phyloP scores from a whole-genome alignment of 2,888 invertebrate species.

The Drosophila eohydei region DNA sequence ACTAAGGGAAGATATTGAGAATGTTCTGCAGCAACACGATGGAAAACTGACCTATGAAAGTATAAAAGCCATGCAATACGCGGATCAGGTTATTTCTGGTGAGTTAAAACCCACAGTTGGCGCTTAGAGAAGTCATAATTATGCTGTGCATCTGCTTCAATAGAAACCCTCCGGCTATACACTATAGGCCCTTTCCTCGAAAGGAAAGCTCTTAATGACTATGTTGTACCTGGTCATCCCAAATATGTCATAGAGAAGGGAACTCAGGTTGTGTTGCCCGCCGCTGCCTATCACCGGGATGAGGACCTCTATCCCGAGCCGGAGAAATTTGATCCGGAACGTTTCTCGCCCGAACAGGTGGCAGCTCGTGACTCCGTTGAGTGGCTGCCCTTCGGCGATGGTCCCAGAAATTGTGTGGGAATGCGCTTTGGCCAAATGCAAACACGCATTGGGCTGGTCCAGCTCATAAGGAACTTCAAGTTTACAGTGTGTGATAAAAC shows the following conservation, averaged over 20 bases:
- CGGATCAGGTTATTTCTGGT: conserved; percentile 86
- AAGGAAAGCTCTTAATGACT: conserved; percentile 85
- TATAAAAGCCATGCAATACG: conserved; percentile 84
- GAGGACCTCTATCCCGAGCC: conserved; percentile 86
- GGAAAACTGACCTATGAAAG: conserved; percentile 84
- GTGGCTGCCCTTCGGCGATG: conserved; percentile 83
- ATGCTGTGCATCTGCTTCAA: conserved; percentile 3
- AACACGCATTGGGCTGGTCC: conserved; percentile 69
- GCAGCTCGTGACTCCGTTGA: conserved; percentile 84
- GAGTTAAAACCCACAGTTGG: background rate
- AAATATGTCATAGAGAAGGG: conserved; percentile 85
- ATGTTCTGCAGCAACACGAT: conserved; percentile 80
- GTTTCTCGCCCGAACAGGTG: conserved; percentile 87
- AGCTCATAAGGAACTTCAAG: conserved; percentile 72
- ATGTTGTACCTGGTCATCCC: conserved; percentile 73
- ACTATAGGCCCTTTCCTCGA: conserved; percentile 86
- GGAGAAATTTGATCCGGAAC: conserved; percentile 87
- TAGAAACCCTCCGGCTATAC: conserved; percentile 87
- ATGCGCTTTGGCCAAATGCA: conserved; percentile 83
- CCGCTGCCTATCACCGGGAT: conserved; percentile 87
- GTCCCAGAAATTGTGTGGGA: conserved; percentile 83
- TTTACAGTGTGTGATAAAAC: conserved; percentile 68
- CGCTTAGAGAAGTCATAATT: background rate
- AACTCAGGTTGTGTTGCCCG: conserved; percentile 66
- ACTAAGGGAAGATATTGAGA: conserved; percentile 84